Conservation (phyloP, 2,113 vertebrate genomes). For the Cephalopterus ornatus region DNA sequence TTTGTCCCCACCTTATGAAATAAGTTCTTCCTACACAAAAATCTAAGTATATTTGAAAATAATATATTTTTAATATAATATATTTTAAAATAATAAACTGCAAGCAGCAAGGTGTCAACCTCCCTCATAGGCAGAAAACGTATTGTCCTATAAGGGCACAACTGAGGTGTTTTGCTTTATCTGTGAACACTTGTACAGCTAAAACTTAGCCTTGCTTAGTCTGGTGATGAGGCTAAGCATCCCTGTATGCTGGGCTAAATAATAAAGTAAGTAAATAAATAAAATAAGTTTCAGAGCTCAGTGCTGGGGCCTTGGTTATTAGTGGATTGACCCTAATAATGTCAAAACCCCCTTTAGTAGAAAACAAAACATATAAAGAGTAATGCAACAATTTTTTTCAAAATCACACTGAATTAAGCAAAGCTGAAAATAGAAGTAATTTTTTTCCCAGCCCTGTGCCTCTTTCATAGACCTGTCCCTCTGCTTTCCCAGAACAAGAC, state of each 20-base stretch:
- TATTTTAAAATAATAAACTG: background rate
- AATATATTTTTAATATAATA: background rate
- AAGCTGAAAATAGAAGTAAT: background rate
- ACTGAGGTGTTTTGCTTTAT: background rate
- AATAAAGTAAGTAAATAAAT: background rate
- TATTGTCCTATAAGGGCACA: background rate
- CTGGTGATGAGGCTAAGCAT: background rate
- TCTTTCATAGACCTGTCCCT: background rate
- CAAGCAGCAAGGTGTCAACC: background rate
- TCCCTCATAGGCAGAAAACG: background rate
- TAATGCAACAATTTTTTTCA: background rate
- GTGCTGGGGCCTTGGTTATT: background rate
- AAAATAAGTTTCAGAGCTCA: background rate
- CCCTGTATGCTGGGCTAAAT: background rate
- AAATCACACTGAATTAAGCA: background rate
- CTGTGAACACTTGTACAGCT: background rate
- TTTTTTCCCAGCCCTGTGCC: background rate
- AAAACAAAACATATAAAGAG: background rate
- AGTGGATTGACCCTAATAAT: background rate
- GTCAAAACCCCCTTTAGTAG: background rate
- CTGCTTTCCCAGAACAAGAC: conserved; percentile 8
- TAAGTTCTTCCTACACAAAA: background rate
- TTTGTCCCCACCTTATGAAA: conserved; percentile 19
- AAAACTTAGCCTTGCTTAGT: background rate
- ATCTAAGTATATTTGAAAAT: background rate